Evolutionary conservation across 2,888 invertebrate species (phyloP).

Genomic region (Hipparchia sbordonii): DNA sequence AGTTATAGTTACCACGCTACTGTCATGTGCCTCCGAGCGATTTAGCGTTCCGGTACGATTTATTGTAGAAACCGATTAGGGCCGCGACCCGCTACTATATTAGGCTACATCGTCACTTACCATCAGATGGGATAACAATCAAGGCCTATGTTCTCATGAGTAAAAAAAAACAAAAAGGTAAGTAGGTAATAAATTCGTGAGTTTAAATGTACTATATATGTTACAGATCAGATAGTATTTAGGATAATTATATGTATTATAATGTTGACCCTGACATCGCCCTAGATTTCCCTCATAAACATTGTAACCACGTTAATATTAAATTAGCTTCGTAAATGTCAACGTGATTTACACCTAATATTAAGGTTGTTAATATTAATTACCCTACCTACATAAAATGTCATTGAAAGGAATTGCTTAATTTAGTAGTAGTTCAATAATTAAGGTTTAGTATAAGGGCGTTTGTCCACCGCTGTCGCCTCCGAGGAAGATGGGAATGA

Average conservation of each 20-base stretch:
- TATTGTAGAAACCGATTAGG: too few relatives aligned
- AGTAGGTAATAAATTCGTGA: too few relatives aligned
- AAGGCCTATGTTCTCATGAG: neutral
- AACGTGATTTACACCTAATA: constrained; percentile 10
- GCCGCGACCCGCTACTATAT: too few relatives aligned
- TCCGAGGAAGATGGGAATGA: too few relatives aligned
- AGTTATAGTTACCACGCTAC: too few relatives aligned
- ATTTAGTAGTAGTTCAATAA: neutral
- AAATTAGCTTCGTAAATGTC: constrained; percentile 6
- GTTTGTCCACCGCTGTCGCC: too few relatives aligned
- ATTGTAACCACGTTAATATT: neutral
- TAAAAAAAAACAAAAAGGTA: neutral
- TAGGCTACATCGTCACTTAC: too few relatives aligned
- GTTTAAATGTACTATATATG: neutral
- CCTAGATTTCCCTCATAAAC: neutral
- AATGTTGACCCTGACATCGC: constrained; percentile 1
- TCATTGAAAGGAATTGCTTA: too few relatives aligned
- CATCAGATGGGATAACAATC: too few relatives aligned
- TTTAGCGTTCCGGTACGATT: too few relatives aligned
- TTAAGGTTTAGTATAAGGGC: too few relatives aligned
- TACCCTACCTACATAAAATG: neutral
- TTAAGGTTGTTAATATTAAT: neutral
- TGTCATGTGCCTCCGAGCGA: too few relatives aligned
- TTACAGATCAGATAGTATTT: neutral
- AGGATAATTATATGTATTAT: neutral